Percentiles rank a stretch among this genome's conserved stretches.
Conservation (phyloP, 2,797 vertebrate genomes). For the Limnodromus scolopaceus region DNA sequence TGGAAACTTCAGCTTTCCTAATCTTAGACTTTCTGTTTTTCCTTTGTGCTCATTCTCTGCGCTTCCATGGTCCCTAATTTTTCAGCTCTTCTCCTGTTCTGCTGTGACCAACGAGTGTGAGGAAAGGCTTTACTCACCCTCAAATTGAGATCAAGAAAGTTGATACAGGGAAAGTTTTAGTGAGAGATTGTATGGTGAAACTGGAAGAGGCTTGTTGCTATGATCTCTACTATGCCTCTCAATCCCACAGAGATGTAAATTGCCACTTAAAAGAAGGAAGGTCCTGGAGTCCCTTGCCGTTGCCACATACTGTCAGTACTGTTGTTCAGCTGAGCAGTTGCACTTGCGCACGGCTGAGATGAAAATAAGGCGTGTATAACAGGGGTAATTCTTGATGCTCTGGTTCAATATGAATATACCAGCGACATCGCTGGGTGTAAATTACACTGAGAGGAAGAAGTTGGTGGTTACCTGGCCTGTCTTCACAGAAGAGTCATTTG, state of each 20-base stretch:
- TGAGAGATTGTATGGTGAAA: neutral
- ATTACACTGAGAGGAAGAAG: neutral
- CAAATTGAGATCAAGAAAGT: neutral
- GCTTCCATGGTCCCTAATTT: neutral
- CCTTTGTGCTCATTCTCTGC: rapidly evolving
- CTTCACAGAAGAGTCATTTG: neutral
- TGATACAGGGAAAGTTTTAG: neutral
- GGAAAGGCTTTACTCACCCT: neutral
- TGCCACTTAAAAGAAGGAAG: neutral
- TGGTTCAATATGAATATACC: neutral
- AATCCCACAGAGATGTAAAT: neutral
- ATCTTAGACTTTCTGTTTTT: neutral
- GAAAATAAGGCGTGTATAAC: neutral
- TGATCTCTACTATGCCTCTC: neutral
- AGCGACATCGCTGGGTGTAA: neutral
- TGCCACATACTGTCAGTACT: neutral
- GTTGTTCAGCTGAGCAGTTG: neutral
- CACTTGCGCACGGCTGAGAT: neutral
- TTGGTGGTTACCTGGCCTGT: neutral
- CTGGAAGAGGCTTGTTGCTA: neutral
- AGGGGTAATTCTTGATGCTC: neutral
- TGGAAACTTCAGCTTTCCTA: neutral
- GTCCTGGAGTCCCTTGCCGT: neutral
- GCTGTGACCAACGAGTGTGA: neutral
- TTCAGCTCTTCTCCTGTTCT: neutral